Conservation (phyloP, 2,113 vertebrate genomes). For the Okapia johnstoni region DNA sequence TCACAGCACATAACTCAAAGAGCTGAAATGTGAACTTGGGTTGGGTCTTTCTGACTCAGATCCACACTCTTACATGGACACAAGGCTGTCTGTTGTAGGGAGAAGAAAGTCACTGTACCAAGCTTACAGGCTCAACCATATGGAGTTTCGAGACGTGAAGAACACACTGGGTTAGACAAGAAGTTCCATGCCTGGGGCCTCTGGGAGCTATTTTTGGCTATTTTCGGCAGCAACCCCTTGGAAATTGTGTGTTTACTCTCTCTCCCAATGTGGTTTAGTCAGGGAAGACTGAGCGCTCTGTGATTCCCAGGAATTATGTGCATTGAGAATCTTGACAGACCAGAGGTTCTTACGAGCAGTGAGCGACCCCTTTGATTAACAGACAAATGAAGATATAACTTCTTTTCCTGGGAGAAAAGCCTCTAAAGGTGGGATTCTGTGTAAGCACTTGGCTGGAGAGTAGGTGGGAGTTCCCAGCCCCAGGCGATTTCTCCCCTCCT, state of each 20-base stretch:
- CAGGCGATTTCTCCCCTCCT: neutral
- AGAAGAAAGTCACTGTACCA: neutral
- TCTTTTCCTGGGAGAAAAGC: neutral
- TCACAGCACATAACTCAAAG: neutral
- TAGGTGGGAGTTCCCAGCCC: too few relatives aligned
- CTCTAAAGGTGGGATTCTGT: neutral
- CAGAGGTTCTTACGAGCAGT: neutral
- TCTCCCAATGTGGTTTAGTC: neutral
- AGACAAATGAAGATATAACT: neutral
- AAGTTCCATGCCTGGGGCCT: neutral
- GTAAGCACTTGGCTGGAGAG: neutral
- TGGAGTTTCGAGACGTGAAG: neutral
- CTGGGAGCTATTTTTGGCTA: neutral
- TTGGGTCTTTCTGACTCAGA: neutral
- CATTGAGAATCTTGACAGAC: neutral
- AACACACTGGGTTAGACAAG: neutral
- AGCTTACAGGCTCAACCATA: neutral
- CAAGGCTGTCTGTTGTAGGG: neutral
- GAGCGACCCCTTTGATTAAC: neutral
- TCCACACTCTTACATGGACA: too few relatives aligned
- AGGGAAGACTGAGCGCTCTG: neutral
- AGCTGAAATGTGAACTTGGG: neutral
- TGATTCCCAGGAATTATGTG: neutral
- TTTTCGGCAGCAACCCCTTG: neutral
- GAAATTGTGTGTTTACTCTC: neutral